These are phyloP conservation scores for Myopa tessellatipennis DNA, from an alignment of 2,888 invertebrate species.

Conservation along the genomic window DNA sequence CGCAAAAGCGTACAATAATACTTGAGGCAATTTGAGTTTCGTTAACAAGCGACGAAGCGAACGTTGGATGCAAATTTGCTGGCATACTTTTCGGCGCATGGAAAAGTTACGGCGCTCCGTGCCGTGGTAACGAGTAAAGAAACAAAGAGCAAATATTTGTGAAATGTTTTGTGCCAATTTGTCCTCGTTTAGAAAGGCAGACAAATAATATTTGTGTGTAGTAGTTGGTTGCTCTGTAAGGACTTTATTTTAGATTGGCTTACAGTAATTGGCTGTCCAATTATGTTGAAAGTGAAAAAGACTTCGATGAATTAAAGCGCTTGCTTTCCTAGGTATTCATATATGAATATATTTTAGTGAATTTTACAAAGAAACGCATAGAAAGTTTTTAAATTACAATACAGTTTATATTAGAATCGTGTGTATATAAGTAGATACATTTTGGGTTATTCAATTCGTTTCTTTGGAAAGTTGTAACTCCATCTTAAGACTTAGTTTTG, in stretches of 20 bases:
- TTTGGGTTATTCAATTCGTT: no score
- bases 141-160: neutral
- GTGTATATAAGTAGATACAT: no score
- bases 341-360: no score
- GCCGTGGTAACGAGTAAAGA: neutral
- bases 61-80: constrained; percentile 19
- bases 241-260: no score
- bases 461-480: no score
- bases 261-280: neutral
- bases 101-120: neutral
- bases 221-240: neutral
- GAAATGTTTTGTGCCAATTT: neutral
- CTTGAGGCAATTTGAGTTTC: constrained; percentile 6
- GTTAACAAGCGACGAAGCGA: constrained; percentile 17
- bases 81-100: constrained; percentile 19
- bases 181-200: neutral
- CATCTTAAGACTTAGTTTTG: no score
- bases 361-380: no score
- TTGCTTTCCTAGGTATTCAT: no score
- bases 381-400: no score
- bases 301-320: no score
- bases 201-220: neutral
- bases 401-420: no score
- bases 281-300: no score
- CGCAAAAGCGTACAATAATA: constrained; percentile 5